Evolutionary conservation across 1,140 invertebrate species (phyloP).

Genomic region (Drosophila nigromelanica): DNA sequence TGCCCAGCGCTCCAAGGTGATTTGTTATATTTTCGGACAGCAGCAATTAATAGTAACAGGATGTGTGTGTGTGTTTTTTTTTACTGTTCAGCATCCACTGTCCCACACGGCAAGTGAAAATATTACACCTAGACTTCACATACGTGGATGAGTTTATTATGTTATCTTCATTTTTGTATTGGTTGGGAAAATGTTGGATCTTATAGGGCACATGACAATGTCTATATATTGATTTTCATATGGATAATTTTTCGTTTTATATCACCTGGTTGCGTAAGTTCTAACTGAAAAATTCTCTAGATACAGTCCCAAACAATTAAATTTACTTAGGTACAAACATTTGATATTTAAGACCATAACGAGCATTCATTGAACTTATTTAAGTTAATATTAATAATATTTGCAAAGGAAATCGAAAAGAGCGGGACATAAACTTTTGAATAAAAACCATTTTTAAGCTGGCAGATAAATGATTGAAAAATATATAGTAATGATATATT

Average conservation of each 20-base stretch:
- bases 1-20: constrained; percentile 70
- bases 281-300: too few relatives aligned
- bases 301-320: not conserved
- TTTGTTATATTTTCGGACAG: constrained; percentile 83
- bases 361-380: too few relatives aligned
- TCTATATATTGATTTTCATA: not conserved
- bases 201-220: not conserved
- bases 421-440: too few relatives aligned
- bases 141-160: constrained; percentile 14
- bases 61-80: constrained; percentile 66
- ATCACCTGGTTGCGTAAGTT: too few relatives aligned
- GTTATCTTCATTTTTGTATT: constrained; percentile 17
- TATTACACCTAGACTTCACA: not conserved
- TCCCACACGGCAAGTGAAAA: constrained; percentile 19
- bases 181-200: constrained; percentile 1
- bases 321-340: not conserved
- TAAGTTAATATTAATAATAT: too few relatives aligned
- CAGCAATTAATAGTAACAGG: constrained; percentile 83
- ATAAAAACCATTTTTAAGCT: too few relatives aligned
- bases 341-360: too few relatives aligned
- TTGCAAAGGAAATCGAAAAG: too few relatives aligned
- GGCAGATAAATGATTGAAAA: too few relatives aligned
- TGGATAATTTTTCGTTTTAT: not conserved
- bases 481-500: too few relatives aligned
- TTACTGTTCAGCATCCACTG: constrained; percentile 21